phyloP scores from a whole-genome alignment of 2,888 invertebrate genomes.

The Empis stercorea region DNA sequence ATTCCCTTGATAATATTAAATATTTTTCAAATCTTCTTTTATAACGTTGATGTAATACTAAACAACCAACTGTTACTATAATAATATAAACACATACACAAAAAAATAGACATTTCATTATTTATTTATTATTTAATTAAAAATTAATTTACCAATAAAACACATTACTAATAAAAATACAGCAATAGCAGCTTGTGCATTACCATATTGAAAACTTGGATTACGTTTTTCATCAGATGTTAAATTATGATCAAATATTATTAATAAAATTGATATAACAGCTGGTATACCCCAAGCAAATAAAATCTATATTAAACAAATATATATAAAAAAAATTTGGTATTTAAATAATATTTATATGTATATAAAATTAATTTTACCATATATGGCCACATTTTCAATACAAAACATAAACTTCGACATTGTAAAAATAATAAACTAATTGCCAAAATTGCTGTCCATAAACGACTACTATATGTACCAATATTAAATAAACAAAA shows the following conservation, averaged over 20 bases:
- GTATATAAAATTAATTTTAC: constrained; percentile 22
- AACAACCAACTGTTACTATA: constrained; percentile 58
- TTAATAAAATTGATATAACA: constrained; percentile 50
- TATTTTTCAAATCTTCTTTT: constrained; percentile 56
- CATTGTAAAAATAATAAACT: constrained; percentile 70
- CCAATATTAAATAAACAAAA: constrained; percentile 64
- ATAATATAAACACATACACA: too few relatives aligned
- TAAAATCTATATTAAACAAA: constrained; percentile 31
- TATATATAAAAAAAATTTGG: constrained; percentile 1
- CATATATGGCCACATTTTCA: constrained; percentile 60
- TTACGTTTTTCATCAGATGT: constrained; percentile 47
- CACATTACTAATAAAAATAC: constrained; percentile 64
- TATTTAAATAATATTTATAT: too few relatives aligned
- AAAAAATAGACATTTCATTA: background rate
- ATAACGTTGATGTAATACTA: constrained; percentile 72
- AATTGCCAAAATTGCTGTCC: constrained; percentile 74
- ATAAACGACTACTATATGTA: constrained; percentile 68
- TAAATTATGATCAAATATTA: constrained; percentile 41
- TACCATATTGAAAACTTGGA: constrained; percentile 66
- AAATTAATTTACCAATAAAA: constrained; percentile 51
- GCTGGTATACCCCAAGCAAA: constrained; percentile 54
- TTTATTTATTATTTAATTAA: background rate
- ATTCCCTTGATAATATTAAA: constrained; percentile 45
- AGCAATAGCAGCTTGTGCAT: constrained; percentile 63
- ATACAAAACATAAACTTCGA: constrained; percentile 69